Conservation (phyloP, 2,888 invertebrate genomes). For the Microctonus aethiopoides region DNA sequence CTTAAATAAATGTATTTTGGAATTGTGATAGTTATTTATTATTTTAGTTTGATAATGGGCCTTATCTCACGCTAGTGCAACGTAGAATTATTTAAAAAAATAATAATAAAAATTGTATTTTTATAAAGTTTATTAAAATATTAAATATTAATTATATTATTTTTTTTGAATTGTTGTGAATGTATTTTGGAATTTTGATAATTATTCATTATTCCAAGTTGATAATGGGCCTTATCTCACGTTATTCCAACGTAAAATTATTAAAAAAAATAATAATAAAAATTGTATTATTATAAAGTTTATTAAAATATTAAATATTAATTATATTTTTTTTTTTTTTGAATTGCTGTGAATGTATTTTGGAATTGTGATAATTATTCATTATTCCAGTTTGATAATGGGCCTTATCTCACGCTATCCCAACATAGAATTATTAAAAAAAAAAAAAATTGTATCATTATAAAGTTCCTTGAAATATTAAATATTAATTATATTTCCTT, state of each 20-base stretch:
- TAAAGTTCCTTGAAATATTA: not conserved
- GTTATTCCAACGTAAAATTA: not conserved
- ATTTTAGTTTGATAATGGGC: not conserved
- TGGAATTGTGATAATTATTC: too few relatives aligned
- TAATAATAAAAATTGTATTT: not conserved
- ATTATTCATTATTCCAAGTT: too few relatives aligned
- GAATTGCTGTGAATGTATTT: too few relatives aligned
- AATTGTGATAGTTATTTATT: too few relatives aligned
- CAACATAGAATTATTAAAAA: not conserved
- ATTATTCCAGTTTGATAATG: not conserved
- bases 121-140: not conserved
- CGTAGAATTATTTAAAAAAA: too few relatives aligned
- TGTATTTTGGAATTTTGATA: too few relatives aligned
- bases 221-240: not conserved
- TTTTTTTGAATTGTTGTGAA: not conserved
- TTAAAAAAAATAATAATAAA: not conserved
- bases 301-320: not conserved
- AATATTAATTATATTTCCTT: not conserved
- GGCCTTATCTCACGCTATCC: not conserved
- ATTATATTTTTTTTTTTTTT: not conserved
- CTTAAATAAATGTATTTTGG: too few relatives aligned
- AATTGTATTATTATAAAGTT: not conserved
- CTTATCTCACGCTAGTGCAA: not conserved
- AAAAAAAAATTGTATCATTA: not conserved
- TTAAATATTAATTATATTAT: not conserved